Percentiles rank a stretch among this genome's conserved stretches.
phyloP scores from a whole-genome alignment of 1,140 invertebrate genomes.

The Nymphalis io region DNA sequence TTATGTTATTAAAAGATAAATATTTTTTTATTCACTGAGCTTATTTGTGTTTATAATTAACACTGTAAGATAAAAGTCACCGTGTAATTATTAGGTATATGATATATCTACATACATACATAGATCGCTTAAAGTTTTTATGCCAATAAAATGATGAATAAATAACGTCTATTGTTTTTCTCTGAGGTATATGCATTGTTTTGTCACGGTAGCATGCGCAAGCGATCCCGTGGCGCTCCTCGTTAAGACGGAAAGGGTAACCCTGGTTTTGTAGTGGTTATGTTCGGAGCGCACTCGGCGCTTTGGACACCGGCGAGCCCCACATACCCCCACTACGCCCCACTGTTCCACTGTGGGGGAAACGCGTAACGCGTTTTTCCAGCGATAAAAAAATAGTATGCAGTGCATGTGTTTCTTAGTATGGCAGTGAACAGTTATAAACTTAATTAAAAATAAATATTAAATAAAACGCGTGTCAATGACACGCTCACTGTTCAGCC shows the following conservation, averaged over 20 bases:
- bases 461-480: slow-evolving; percentile 22
- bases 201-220: no score
- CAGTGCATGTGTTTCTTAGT: slow-evolving; percentile 11
- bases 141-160: slow-evolving; percentile 73
- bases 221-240: no score
- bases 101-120: slow-evolving; percentile 57
- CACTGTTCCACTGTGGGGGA: no score
- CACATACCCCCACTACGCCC: no score
- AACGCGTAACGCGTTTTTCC: no score
- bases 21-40: slow-evolving; percentile 76
- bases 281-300: no score
- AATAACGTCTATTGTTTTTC: slow-evolving; percentile 55
- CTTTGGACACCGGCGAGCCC: no score
- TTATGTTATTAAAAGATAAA: slow-evolving; percentile 63
- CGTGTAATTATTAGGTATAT: slow-evolving; percentile 64
- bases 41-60: slow-evolving; percentile 70
- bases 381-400: no score
- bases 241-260: no score
- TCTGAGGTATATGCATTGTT: no score
- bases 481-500: slow-evolving; percentile 38
- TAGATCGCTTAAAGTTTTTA: slow-evolving; percentile 76
- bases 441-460: slow-evolving; percentile 15
- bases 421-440: slow-evolving; percentile 19
- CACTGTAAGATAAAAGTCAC: slow-evolving; percentile 72
- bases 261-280: no score